phyloP scores from a whole-genome alignment of 2,113 vertebrate species.

The Cyrtonyx montezumae region DNA sequence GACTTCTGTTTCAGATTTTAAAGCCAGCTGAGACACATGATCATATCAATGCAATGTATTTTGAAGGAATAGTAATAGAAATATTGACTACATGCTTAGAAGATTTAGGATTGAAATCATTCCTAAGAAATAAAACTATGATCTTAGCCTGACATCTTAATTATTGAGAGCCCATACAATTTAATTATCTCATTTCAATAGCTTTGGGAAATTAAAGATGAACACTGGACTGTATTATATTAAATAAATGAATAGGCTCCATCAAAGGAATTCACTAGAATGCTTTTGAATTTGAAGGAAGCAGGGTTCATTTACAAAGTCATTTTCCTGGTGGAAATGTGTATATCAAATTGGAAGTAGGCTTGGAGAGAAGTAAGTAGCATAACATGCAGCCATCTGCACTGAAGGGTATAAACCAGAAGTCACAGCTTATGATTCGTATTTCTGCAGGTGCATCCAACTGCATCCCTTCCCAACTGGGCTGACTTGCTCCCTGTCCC shows the following conservation, averaged over 20 bases:
- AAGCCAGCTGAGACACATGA: background rate
- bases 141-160: background rate
- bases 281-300: background rate
- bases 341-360: background rate
- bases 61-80: background rate
- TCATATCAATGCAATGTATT: background rate
- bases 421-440: background rate
- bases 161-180: background rate
- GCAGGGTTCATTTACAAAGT: background rate
- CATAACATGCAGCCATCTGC: background rate
- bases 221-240: background rate
- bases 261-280: background rate
- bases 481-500: background rate
- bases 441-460: background rate
- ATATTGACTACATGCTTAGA: background rate
- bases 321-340: background rate
- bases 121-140: background rate
- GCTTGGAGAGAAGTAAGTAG: background rate
- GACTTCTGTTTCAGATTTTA: background rate
- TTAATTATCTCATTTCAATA: slow-evolving; percentile 28
- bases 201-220: background rate
- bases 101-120: background rate
- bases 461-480: background rate
- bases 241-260: background rate
- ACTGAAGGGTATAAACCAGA: background rate